Evolutionary conservation across 2,113 vertebrate species (phyloP).

Genomic region (Otis tarda): DNA sequence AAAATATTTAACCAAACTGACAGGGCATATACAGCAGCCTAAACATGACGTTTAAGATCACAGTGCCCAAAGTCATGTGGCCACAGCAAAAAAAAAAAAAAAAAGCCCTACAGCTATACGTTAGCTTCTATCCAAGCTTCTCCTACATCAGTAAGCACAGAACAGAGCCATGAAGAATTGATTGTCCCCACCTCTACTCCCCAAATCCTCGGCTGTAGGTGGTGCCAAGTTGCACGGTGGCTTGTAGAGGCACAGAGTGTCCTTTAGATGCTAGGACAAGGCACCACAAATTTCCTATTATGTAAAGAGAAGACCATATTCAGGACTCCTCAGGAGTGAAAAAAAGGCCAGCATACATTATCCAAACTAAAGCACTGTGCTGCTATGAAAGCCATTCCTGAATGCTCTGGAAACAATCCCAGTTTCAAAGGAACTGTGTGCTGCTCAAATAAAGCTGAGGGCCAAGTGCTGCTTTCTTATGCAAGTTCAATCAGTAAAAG

Average conservation of each 20-base stretch:
- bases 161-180: not conserved
- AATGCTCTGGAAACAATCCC: slow-evolving; percentile 51
- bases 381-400: slow-evolving; percentile 50
- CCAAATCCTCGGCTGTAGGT: not conserved
- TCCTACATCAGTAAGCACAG: not conserved
- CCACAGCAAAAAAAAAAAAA: not conserved
- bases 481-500: not conserved
- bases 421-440: slow-evolving; percentile 40
- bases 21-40: not conserved
- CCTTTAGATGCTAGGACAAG: slow-evolving; percentile 7
- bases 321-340: slow-evolving; percentile 19
- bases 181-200: not conserved
- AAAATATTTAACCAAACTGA: not conserved
- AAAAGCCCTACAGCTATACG: not conserved
- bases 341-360: slow-evolving; percentile 44
- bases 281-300: slow-evolving; percentile 26
- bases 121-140: not conserved
- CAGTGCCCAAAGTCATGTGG: not conserved
- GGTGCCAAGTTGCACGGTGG: not conserved
- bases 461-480: slow-evolving; percentile 22
- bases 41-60: not conserved
- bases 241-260: slow-evolving; percentile 39
- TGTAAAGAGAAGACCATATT: slow-evolving; percentile 31
- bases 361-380: slow-evolving; percentile 38
- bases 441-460: slow-evolving; percentile 18